Base-by-base conservation (phyloP, 2,797 vertebrate genomes). In the Peromyscus nudipes region DNA sequence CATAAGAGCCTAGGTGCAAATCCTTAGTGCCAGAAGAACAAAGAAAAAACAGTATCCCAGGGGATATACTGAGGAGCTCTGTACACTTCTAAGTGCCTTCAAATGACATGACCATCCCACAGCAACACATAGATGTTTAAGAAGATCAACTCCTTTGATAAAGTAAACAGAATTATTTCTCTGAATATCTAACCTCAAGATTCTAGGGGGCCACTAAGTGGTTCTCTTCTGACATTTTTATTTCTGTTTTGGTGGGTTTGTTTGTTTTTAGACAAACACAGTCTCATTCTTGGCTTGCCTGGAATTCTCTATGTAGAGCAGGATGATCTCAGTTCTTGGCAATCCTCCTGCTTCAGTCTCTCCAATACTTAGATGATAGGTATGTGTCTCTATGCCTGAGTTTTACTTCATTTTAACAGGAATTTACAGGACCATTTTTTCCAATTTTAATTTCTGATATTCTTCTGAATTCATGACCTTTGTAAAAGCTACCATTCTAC, bases 401-500 rank as follows among this genome's bases (percentile, higher is more conserved):
- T 40, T 91, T 37, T 95, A 62, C 12, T 83, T 60, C 9, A 40
- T 92, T 90, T 83, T 64, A 95, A 89, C 9, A 83, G 76, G 46
- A 95, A 92, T 67, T 85, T 77, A 91, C 84, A 37, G 65, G 31
- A 96, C 2, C 21, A 6, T 43, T 92, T 94, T 75, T 89, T 43
- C 16, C 52, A 75, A 88, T 62, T 89, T 81, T 77, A 46, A 77
- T 91, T 95, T 88, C 64, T 85, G 77, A 94, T 96, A 90, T 87
- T 57, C 49, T 57, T 87, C 65, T 87, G 19, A 71, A 71, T n/a
- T 87, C 57, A 94, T 92, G 87, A 93, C 14, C 23, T 90, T 40
- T 31, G 60, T 46, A 65, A 93, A 96, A 62, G 37, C 52, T 93
- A 94, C 60, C 62, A 27, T 85, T 49, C 55, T 92, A 91, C 43